A percentile compares a stretch with the other conserved stretches of the same genome.
Conservation (phyloP, 92 coral and sea anemone genomes). For the Metridium senile region DNA sequence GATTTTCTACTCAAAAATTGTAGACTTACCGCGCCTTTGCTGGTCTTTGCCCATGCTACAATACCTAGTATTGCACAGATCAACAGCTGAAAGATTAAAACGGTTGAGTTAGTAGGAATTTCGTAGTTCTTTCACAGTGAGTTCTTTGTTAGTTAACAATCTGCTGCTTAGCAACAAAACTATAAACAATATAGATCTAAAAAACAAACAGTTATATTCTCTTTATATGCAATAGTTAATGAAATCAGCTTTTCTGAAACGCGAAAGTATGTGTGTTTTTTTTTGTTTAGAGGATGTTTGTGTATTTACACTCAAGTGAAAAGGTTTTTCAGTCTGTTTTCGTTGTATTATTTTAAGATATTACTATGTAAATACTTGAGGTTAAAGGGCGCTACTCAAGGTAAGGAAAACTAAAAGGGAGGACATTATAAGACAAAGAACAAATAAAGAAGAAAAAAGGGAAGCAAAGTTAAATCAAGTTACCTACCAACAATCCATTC, state of each 20-base stretch:
- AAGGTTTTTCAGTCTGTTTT: too few species aligned
- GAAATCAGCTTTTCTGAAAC: too few species aligned
- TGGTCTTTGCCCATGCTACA: conserved; percentile 63
- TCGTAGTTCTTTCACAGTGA: too few species aligned
- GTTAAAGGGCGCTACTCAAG: neutral
- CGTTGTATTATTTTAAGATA: too few species aligned
- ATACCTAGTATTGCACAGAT: conserved; percentile 58
- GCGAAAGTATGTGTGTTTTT: too few species aligned
- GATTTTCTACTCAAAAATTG: too few species aligned
- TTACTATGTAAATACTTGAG: too few species aligned
- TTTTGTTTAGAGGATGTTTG: too few species aligned
- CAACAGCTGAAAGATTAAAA: conserved; percentile 30
- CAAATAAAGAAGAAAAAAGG: too few species aligned
- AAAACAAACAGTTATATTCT: neutral
- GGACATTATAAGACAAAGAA: neutral
- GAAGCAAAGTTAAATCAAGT: neutral
- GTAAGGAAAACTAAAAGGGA: neutral
- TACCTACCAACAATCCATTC: conserved; percentile 76
- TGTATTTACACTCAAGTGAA: too few species aligned
- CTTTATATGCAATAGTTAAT: too few species aligned
- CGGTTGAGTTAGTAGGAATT: too few species aligned
- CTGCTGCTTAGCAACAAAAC: neutral
- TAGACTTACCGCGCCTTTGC: conserved; percentile 58
- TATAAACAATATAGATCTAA: neutral
- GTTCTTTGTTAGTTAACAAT: neutral